Evolutionary conservation across 2,113 vertebrate species (phyloP), one percentile per base, ranked within the genome.

Genomic region (Syngnathoides biaculeatus): DNA sequence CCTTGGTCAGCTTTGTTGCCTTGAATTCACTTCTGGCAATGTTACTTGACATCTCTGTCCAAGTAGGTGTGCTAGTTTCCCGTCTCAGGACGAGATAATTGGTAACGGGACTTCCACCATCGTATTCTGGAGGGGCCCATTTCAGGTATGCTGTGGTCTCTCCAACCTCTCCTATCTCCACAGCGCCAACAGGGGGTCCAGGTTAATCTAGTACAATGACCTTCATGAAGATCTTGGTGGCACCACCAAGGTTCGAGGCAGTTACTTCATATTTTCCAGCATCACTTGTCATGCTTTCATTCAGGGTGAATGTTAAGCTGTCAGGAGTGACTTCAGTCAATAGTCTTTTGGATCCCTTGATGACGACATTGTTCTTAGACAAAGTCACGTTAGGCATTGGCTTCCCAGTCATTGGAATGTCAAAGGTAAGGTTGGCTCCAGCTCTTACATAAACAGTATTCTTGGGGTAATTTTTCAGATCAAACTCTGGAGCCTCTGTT

Each of bases 61-160:
- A 99, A 8, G 84, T 85, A 43, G 95, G 93, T 9, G 96, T 98
- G 84, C 93, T 99, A 67, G 96, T 98, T 92, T 98, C 94, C 90
- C 97, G 94, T 88, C 92, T 97, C 39, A 96, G 88, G 65, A 99
- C 92, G 71, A 98, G 92, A 52, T 98, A 99, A 78, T 98, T 98
- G 65, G 95, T 98, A 42, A 99, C 95, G 65, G 97, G 96, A 85
- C 95, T 97, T 83, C 97, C 96, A 40, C 97, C 97, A 71, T 97
- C 93, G 64, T 97, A 98, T 55, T 90, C 85, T 43, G 97, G 96
- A 62, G 93, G 92, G 65, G 93, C 88, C 97, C 97, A 99, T 75
- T 93, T 95, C 63, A 99, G 92, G 59, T 82, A 92, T 67, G 95
- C 92, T 15, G 93, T 94, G 38, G 94, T 93, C 89, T 98, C 96